Percentiles rank a stretch among this genome's conserved stretches.
Evolutionary conservation across 2,113 vertebrate genomes (phyloP).

Genomic region (Dipodomys merriami): DNA sequence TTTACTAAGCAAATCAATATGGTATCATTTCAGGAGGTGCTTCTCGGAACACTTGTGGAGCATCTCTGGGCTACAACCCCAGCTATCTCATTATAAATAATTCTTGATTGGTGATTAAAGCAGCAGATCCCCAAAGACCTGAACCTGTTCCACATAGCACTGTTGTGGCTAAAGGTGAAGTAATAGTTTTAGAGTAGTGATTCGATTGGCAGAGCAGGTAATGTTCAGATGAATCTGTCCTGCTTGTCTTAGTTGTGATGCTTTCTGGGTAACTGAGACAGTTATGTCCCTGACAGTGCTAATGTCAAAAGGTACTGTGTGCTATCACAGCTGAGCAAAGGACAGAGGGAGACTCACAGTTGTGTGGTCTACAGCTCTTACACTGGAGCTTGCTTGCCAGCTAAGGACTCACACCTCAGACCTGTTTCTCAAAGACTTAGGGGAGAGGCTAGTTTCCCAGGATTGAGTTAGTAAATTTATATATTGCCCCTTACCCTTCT

Average conservation of each 20-base stretch:
- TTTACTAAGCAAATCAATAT: slow-evolving; percentile 49
- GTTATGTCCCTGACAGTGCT: neutral
- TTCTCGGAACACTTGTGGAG: slow-evolving; percentile 27
- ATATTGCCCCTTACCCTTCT: slow-evolving; percentile 92
- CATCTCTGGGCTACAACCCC: slow-evolving; percentile 18
- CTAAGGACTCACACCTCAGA: neutral
- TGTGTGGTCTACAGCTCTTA: neutral
- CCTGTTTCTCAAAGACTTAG: slow-evolving; percentile 32
- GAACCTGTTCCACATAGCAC: neutral
- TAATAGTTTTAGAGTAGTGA: neutral
- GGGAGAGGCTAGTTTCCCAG: slow-evolving; percentile 34
- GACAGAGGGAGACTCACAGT: neutral
- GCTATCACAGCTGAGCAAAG: neutral
- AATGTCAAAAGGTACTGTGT: neutral
- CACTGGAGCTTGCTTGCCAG: neutral
- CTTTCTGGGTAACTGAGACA: neutral
- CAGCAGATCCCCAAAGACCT: neutral
- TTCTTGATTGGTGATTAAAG: slow-evolving; percentile 54
- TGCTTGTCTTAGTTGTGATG: neutral
- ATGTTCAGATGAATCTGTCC: neutral
- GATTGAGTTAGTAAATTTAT: slow-evolving; percentile 61
- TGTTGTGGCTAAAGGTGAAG: neutral
- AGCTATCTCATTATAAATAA: slow-evolving; percentile 44
- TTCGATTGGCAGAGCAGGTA: neutral
- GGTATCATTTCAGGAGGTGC: slow-evolving; percentile 51